These are phyloP conservation scores for Grus americana DNA, from an alignment of 2,113 vertebrate species.

Conservation along the genomic window DNA sequence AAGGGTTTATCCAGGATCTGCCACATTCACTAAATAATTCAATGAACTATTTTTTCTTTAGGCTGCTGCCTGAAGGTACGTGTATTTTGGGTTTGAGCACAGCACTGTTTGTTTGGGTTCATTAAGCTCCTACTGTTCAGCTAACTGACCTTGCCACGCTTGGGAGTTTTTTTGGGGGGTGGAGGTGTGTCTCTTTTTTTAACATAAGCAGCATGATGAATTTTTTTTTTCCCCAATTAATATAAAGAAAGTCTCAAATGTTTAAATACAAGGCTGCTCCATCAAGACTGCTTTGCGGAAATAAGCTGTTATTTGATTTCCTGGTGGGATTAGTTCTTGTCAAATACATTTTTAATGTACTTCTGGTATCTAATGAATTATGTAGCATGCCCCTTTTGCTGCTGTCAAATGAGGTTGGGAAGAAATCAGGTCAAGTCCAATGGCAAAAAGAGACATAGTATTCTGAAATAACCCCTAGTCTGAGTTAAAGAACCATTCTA, in stretches of 20 bases:
- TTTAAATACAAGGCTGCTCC: background rate
- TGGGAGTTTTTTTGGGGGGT: background rate
- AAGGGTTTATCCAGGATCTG: background rate
- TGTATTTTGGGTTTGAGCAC: background rate
- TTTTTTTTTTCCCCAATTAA: background rate
- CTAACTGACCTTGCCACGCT: background rate
- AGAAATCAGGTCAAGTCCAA: constrained; percentile 52
- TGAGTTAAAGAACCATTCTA: background rate
- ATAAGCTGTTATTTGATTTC: constrained; percentile 48
- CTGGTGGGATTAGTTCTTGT: constrained; percentile 30
- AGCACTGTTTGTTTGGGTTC: background rate
- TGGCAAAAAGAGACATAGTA: background rate
- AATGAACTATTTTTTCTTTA: background rate
- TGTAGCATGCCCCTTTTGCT: constrained; percentile 9
- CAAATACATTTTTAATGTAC: constrained; percentile 62
- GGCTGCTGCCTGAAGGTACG: background rate
- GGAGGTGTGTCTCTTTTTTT: background rate
- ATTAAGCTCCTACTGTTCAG: background rate
- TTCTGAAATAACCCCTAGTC: constrained; percentile 17
- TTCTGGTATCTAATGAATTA: constrained; percentile 59
- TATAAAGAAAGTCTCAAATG: background rate
- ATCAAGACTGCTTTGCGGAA: constrained; percentile 20
- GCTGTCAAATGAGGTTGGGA: constrained; percentile 30
- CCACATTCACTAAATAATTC: background rate
- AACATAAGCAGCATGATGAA: background rate